Percentiles rank a stretch among this genome's conserved stretches.
Conservation (phyloP, 2,113 vertebrate species). For the Zapornia atra region DNA sequence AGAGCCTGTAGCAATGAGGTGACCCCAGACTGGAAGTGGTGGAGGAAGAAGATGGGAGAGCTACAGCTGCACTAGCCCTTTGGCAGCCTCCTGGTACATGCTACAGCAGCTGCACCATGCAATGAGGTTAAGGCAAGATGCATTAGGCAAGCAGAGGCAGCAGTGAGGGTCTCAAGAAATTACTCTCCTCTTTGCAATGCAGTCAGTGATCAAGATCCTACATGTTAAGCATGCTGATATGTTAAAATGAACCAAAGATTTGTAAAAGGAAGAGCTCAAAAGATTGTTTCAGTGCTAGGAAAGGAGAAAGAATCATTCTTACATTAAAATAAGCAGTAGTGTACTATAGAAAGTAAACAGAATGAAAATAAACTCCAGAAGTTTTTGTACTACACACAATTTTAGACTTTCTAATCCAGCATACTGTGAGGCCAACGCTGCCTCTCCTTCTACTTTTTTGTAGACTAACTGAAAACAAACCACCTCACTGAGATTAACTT, state of each 20-base stretch:
- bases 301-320: not conserved
- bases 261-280: not conserved
- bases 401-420: not conserved
- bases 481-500: not conserved
- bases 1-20: not conserved
- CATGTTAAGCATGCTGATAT: not conserved
- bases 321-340: not conserved
- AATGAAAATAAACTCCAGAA: constrained; percentile 34
- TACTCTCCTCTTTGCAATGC: not conserved
- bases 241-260: not conserved
- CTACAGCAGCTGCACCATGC: not conserved
- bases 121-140: not conserved
- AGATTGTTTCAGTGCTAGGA: not conserved
- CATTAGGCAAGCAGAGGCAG: not conserved
- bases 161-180: not conserved
- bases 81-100: not conserved
- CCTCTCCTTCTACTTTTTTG: not conserved
- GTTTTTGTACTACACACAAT: not conserved
- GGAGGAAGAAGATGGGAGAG: not conserved
- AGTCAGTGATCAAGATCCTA: not conserved
- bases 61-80: not conserved
- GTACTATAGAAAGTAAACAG: not conserved
- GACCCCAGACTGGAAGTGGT: not conserved
- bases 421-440: not conserved
- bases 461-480: not conserved